Conservation (phyloP, 2,888 invertebrate genomes). For the Teinopalpus imperialis region DNA sequence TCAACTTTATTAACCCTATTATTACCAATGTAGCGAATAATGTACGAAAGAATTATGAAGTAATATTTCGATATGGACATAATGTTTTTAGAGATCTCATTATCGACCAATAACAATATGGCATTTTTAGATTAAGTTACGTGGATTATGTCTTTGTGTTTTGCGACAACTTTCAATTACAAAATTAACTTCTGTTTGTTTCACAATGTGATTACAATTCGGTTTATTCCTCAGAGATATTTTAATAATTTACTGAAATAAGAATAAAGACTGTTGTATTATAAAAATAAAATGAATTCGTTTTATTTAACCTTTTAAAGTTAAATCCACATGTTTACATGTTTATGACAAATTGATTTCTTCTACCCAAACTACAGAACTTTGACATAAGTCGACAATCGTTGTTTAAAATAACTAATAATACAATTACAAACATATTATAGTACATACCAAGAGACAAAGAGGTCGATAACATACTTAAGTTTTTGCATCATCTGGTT, state of each 20-base stretch:
- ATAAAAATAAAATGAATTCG: slow-evolving; percentile 55
- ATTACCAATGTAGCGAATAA: slow-evolving; percentile 63
- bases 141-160: slow-evolving; percentile 56
- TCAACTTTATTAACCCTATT: slow-evolving; percentile 53
- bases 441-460: too few relatives aligned
- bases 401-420: too few relatives aligned
- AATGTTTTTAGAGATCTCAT: slow-evolving; percentile 78
- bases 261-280: slow-evolving; percentile 82
- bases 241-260: slow-evolving; percentile 75
- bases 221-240: slow-evolving; percentile 58
- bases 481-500: too few relatives aligned
- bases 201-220: slow-evolving; percentile 63
- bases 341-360: too few relatives aligned
- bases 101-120: slow-evolving; percentile 80
- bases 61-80: slow-evolving; percentile 67
- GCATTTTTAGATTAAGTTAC: slow-evolving; percentile 79
- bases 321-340: too few relatives aligned
- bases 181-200: slow-evolving; percentile 51
- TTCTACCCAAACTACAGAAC: too few relatives aligned
- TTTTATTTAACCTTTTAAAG: slow-evolving; percentile 38
- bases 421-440: too few relatives aligned
- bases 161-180: slow-evolving; percentile 45
- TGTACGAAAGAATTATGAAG: slow-evolving; percentile 61
- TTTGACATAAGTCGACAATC: too few relatives aligned
- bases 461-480: too few relatives aligned